phyloP scores from a whole-genome alignment of 2,797 vertebrate genomes.

The Acipenser oxyrinchus region DNA sequence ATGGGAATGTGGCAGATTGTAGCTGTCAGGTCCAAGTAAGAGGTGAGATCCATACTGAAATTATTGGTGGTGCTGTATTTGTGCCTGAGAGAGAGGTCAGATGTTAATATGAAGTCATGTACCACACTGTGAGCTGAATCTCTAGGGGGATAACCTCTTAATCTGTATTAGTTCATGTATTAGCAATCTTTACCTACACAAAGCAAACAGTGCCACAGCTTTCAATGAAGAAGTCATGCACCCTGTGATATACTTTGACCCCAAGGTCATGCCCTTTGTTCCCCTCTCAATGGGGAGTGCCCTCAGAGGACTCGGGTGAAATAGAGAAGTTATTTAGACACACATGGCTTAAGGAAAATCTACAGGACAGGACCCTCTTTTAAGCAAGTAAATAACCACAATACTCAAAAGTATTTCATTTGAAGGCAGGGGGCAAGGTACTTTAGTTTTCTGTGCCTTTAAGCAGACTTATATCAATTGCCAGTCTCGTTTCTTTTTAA shows the following conservation, averaged over 20 bases:
- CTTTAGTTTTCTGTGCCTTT: constrained; percentile 8
- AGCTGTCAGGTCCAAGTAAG: not conserved
- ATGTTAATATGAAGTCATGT: constrained; percentile 60
- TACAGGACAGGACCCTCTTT: constrained; percentile 31
- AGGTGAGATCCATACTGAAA: not conserved
- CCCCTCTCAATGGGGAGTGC: constrained; percentile 75
- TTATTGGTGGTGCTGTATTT: not conserved
- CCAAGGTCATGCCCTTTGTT: constrained; percentile 84
- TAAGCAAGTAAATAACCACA: constrained; percentile 28
- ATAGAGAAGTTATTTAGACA: constrained; percentile 87
- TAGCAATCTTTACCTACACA: constrained; percentile 84
- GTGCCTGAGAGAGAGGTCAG: constrained; percentile 34
- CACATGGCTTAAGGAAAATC: constrained; percentile 65
- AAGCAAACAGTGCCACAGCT: constrained; percentile 78
- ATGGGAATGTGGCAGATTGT: not conserved
- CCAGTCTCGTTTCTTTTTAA: constrained; percentile 7
- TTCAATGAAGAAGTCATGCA: constrained; percentile 73
- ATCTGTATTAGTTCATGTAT: constrained; percentile 90
- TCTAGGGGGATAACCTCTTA: constrained; percentile 75
- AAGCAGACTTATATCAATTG: constrained; percentile 6
- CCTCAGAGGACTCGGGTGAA: constrained; percentile 73
- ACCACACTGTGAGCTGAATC: constrained; percentile 56
- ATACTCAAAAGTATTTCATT: not conserved
- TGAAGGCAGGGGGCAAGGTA: constrained; percentile 11
- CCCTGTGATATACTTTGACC: constrained; percentile 87